Evolutionary conservation across 1,140 invertebrate genomes (phyloP).

Genomic region (Brachionus calyciflorus): DNA sequence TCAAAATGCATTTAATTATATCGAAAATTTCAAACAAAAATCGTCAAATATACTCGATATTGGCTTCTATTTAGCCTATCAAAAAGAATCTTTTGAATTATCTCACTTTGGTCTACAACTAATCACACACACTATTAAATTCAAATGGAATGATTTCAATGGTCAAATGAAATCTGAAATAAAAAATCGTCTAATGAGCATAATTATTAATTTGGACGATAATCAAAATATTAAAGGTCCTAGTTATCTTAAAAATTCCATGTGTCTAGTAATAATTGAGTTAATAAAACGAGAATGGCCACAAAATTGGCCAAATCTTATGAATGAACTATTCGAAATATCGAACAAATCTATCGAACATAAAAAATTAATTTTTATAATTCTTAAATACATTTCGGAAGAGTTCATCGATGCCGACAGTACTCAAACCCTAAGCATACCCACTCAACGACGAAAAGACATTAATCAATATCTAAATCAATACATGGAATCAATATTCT

Average conservation of each 20-base stretch:
- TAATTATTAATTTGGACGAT: constrained; percentile 13
- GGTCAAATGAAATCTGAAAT: constrained; percentile 23
- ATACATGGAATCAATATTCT: constrained; percentile 12
- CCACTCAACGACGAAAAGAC: constrained; percentile 33
- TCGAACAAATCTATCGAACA: constrained; percentile 15
- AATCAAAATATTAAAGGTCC: constrained; percentile 32
- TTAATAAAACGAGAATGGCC: constrained; percentile 38
- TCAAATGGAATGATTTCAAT: constrained; percentile 39
- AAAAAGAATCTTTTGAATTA: constrained; percentile 38
- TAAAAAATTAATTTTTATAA: constrained; percentile 28
- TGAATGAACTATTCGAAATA: constrained; percentile 24
- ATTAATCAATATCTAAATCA: constrained; percentile 37
- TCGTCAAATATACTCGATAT: constrained; percentile 30
- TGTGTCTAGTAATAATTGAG: constrained; percentile 36
- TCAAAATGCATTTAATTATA: constrained; percentile 38
- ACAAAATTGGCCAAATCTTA: constrained; percentile 39
- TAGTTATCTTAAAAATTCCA: constrained; percentile 23
- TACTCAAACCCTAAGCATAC: not conserved
- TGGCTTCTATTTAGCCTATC: constrained; percentile 17
- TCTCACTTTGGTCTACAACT: constrained; percentile 37
- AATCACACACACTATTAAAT: constrained; percentile 30
- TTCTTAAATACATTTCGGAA: constrained; percentile 39
- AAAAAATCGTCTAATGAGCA: constrained; percentile 6
- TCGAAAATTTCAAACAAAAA: constrained; percentile 38
- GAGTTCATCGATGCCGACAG: constrained; percentile 36